A percentile compares a stretch with the other conserved stretches of the same genome.
Conservation (phyloP, 2,113 vertebrate species). For the Myrmecophaga tridactyla region DNA sequence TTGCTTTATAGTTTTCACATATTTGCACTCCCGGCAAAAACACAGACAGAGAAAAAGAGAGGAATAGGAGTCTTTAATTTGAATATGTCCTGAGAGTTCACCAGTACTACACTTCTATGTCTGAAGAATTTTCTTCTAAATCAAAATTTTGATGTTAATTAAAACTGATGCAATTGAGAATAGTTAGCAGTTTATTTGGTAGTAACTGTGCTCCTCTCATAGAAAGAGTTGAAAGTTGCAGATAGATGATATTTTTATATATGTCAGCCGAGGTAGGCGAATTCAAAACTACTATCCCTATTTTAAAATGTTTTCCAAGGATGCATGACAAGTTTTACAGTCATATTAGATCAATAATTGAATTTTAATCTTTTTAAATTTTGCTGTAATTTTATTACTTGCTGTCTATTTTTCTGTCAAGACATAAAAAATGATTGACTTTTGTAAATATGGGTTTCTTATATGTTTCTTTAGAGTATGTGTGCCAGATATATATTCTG, state of each 20-base stretch:
- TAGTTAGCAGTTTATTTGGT: neutral
- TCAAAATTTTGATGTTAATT: neutral
- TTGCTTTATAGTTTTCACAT: constrained; percentile 19
- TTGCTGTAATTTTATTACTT: neutral
- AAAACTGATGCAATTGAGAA: constrained; percentile 19
- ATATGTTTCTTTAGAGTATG: neutral
- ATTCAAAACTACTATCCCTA: neutral
- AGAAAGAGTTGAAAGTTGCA: neutral
- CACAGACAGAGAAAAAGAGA: neutral
- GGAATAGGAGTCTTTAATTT: neutral
- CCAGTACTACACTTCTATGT: neutral
- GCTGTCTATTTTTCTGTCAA: neutral
- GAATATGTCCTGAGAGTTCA: neutral
- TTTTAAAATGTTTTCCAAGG: neutral
- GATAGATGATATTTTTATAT: neutral
- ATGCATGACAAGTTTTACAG: neutral
- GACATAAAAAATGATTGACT: constrained; percentile 14
- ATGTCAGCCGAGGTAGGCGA: neutral
- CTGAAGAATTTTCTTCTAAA: neutral
- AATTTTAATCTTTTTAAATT: constrained; percentile 17
- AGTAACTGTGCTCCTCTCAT: neutral
- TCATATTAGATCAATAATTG: neutral
- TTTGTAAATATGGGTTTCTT: neutral
- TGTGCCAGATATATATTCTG: neutral
- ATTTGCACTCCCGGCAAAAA: constrained; percentile 34